phyloP scores from a whole-genome alignment of 2,113 vertebrate species.

The Pelvicachromis taeniatus region DNA sequence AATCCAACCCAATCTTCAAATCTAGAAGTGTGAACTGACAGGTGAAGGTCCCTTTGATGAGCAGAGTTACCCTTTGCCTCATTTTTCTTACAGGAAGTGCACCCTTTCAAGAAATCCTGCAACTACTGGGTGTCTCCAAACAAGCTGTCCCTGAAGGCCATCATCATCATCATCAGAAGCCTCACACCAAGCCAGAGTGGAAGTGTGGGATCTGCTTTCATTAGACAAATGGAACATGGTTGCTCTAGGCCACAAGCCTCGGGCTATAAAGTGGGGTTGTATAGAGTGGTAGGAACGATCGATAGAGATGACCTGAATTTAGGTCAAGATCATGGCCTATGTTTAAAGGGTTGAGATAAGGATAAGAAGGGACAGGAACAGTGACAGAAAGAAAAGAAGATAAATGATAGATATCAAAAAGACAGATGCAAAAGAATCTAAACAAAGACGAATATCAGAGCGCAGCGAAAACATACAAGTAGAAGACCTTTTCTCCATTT shows the following conservation, averaged over 20 bases:
- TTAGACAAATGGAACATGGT: slow-evolving; percentile 69
- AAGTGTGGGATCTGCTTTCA: slow-evolving; percentile 60
- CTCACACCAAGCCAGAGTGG: slow-evolving; percentile 38
- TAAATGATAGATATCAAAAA: neutral
- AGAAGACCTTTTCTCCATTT: neutral
- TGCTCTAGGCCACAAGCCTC: slow-evolving; percentile 16
- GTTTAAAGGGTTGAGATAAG: slow-evolving; percentile 1
- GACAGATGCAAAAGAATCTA: neutral
- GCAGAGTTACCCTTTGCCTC: neutral
- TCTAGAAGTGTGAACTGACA: neutral
- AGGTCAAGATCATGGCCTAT: slow-evolving; percentile 52
- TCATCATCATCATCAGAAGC: slow-evolving; percentile 33
- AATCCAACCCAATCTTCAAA: neutral
- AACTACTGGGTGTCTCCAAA: slow-evolving; percentile 27
- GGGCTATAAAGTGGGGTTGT: slow-evolving; percentile 33
- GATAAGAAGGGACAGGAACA: neutral
- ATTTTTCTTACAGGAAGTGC: slow-evolving; percentile 6
- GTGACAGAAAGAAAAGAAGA: neutral
- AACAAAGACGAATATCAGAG: slow-evolving; percentile 1
- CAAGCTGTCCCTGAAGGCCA: slow-evolving; percentile 48
- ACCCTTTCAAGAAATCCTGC: slow-evolving; percentile 48
- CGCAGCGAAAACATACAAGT: neutral
- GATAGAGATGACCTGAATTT: slow-evolving; percentile 51
- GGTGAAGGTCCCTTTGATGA: neutral
- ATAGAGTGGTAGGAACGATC: slow-evolving; percentile 48